phyloP scores from a whole-genome alignment of 2,888 invertebrate genomes.

The Thecocarcelia acutangulata region DNA sequence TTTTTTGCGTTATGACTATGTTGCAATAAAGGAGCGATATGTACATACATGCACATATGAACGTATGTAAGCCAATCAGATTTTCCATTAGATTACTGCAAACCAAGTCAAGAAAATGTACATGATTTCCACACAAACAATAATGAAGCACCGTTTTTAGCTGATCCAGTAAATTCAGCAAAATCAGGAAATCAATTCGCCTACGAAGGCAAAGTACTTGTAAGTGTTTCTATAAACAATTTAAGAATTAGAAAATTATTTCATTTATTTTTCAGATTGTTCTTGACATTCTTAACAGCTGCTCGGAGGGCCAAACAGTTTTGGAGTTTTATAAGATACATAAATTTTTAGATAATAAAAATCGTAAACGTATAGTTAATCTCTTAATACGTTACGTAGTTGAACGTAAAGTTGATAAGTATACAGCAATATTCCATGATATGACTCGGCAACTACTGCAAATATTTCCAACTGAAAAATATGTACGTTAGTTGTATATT shows the following conservation, averaged over 20 bases:
- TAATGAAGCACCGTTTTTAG: neutral
- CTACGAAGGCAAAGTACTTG: constrained; percentile 51
- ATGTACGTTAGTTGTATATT: constrained; percentile 54
- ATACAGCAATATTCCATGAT: constrained; percentile 67
- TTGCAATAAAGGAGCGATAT: too few species aligned
- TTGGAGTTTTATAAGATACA: constrained; percentile 71
- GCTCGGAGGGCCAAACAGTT: constrained; percentile 65
- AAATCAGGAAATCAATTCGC: neutral
- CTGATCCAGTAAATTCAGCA: neutral
- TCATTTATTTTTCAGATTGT: constrained; percentile 53
- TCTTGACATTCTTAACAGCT: constrained; percentile 50
- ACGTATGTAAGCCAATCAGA: neutral
- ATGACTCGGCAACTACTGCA: constrained; percentile 71
- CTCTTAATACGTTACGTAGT: constrained; percentile 68
- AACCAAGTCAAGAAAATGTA: constrained; percentile 5
- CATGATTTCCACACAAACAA: constrained; percentile 8
- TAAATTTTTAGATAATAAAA: constrained; percentile 68
- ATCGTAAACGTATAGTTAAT: constrained; percentile 70
- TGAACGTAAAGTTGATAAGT: constrained; percentile 64
- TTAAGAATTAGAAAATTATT: neutral
- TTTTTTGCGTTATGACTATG: too few species aligned
- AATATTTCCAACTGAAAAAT: constrained; percentile 72
- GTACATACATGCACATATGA: too few species aligned
- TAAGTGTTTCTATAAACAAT: constrained; percentile 15
- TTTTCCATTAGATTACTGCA: neutral